Evolutionary conservation across 2,113 vertebrate species (phyloP).

Genomic region (Pterocles orientalis): DNA sequence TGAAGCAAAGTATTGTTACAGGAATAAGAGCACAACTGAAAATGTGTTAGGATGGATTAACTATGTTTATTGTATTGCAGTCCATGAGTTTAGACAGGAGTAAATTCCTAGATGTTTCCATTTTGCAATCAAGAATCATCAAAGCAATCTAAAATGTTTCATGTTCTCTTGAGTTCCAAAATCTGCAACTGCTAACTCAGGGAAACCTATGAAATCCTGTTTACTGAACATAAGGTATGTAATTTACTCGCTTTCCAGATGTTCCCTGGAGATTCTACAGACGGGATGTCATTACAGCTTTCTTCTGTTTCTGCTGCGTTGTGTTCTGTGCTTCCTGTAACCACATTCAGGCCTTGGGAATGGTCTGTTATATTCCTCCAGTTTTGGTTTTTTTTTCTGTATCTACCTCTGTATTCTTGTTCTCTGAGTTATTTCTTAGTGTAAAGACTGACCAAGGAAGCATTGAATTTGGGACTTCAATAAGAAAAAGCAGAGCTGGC

Average conservation of each 20-base stretch:
- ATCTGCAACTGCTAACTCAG: background rate
- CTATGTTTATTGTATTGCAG: background rate
- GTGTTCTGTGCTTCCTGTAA: background rate
- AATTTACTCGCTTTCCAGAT: background rate
- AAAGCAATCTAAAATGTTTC: background rate
- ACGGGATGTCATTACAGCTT: background rate
- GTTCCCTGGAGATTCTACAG: background rate
- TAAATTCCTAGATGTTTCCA: background rate
- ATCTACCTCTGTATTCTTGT: background rate
- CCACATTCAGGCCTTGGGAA: background rate
- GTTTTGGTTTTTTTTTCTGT: background rate
- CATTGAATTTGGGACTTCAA: background rate
- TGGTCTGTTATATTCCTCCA: background rate
- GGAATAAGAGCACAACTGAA: background rate
- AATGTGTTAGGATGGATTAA: background rate
- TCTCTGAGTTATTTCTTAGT: background rate
- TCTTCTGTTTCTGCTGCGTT: background rate
- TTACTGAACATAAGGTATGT: background rate
- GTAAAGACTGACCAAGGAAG: background rate
- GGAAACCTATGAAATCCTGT: background rate
- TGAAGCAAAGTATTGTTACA: background rate
- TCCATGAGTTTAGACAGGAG: background rate
- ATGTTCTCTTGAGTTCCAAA: background rate
- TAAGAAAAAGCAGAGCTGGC: background rate
- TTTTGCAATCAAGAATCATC: background rate